Evolutionary conservation across 2,888 invertebrate genomes (phyloP).

Genomic region (Epinotia ramella): DNA sequence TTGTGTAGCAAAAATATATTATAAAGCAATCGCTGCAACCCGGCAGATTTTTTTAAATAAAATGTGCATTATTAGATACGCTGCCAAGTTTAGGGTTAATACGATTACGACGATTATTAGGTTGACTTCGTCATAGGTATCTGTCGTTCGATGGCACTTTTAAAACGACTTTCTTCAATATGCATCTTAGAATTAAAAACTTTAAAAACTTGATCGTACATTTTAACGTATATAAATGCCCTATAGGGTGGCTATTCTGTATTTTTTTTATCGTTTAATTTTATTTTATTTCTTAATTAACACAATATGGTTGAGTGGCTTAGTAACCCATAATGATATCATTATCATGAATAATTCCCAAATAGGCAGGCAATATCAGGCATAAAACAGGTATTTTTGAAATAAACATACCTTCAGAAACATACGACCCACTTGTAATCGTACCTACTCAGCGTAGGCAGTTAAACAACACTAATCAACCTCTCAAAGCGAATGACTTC

Average conservation of each 20-base stretch:
- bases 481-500: constrained; percentile 60
- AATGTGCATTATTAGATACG: no score
- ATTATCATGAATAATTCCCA: background rate
- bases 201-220: no score
- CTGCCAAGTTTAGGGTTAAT: no score
- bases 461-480: constrained; percentile 45
- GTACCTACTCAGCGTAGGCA: background rate
- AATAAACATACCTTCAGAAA: background rate
- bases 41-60: no score
- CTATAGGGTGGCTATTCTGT: no score
- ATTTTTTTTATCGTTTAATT: no score
- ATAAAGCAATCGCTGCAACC: no score
- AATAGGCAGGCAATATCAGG: background rate
- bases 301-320: background rate
- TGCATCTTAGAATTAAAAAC: background rate
- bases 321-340: background rate
- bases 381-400: background rate
- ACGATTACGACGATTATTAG: background rate
- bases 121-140: background rate
- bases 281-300: background rate
- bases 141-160: background rate
- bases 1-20: no score
- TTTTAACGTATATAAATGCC: no score
- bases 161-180: background rate
- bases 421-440: background rate